phyloP scores from a whole-genome alignment of 2,888 invertebrate species.

The Acronicta psi region DNA sequence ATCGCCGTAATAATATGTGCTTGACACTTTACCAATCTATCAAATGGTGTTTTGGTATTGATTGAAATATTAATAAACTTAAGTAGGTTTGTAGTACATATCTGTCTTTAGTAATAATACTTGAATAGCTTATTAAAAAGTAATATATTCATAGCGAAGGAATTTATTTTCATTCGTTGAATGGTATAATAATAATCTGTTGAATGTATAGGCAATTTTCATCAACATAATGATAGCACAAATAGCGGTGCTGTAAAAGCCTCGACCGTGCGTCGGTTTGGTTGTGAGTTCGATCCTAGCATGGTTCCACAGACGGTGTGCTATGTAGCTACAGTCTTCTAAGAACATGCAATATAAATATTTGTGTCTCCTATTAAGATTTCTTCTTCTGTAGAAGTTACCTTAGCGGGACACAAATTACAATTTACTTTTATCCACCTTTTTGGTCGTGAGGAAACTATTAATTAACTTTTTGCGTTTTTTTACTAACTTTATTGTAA shows the following conservation, averaged over 20 bases:
- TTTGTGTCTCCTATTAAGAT: conserved; percentile 61
- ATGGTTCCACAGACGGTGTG: conserved; percentile 82
- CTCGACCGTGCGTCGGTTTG: conserved; percentile 1
- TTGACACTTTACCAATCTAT: conserved; percentile 34
- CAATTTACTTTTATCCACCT: conserved; percentile 35
- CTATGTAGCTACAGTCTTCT: conserved; percentile 77
- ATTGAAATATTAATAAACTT: conserved; percentile 26
- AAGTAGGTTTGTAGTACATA: conserved; percentile 24
- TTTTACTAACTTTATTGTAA: conserved; percentile 11
- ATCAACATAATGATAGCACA: neutral
- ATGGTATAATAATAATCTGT: conserved; percentile 19
- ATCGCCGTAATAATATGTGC: conserved; percentile 30
- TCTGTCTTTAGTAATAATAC: conserved; percentile 4
- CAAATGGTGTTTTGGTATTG: conserved; percentile 14
- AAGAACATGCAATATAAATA: conserved; percentile 81
- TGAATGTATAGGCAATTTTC: conserved; percentile 36
- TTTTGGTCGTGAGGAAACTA: neutral
- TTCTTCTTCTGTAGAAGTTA: conserved; percentile 62
- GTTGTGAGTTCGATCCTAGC: conserved; percentile 73
- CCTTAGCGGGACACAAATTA: conserved; percentile 52
- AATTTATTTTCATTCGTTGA: conserved; percentile 9
- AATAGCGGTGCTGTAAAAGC: conserved; percentile 24
- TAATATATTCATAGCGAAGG: conserved; percentile 21
- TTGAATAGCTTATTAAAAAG: conserved; percentile 15
- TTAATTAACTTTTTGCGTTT: conserved; percentile 17